Evolutionary conservation across 2,888 invertebrate species (phyloP), one percentile per base, ranked within the genome.

Genomic region (Barypeithes pellucidus): DNA sequence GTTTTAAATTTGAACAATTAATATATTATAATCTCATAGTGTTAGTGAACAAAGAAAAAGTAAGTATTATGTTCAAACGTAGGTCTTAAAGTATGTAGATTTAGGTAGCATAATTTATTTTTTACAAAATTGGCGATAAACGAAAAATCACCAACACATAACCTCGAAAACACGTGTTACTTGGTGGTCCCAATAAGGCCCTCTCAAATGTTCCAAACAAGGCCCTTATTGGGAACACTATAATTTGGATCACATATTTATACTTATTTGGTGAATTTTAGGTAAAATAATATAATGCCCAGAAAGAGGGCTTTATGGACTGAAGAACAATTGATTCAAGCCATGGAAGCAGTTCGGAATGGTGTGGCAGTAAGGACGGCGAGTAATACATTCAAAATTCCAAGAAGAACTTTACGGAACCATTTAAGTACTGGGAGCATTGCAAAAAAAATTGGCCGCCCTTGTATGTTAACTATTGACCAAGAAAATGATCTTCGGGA

Each of bases 401-500:
- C n/a, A n/a, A n/a, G n/a, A n/a, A n/a, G n/a, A n/a, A n/a, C n/a
- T n/a, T n/a, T n/a, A n/a, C n/a, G n/a, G n/a, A n/a, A n/a, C n/a
- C n/a, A n/a, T n/a, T n/a, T n/a, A n/a, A n/a, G n/a, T n/a, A n/a
- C n/a, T n/a, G n/a, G n/a, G n/a, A n/a, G n/a, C n/a, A n/a, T n/a
- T n/a, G n/a, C n/a, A n/a, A n/a, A n/a, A n/a, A n/a, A n/a, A n/a
- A n/a, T n/a, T n/a, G n/a, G n/a, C n/a, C n/a, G n/a, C n/a, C n/a
- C n/a, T n/a, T n/a, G n/a, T n/a, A n/a, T n/a, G n/a, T n/a, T n/a
- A n/a, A n/a, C n/a, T n/a, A n/a, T n/a, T n/a, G n/a, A n/a, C n/a
- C n/a, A n/a, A 57, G 57, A 57, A 57, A 57, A 57, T 57, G 57
- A 57, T 57, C 57, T 57, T 24, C 22, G 57, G 57, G 57, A 57